Percentiles rank a stretch among this genome's conserved stretches.
These are phyloP conservation scores for Psephotus haematonotus DNA, from an alignment of 2,113 vertebrate genomes.

Conservation along the genomic window DNA sequence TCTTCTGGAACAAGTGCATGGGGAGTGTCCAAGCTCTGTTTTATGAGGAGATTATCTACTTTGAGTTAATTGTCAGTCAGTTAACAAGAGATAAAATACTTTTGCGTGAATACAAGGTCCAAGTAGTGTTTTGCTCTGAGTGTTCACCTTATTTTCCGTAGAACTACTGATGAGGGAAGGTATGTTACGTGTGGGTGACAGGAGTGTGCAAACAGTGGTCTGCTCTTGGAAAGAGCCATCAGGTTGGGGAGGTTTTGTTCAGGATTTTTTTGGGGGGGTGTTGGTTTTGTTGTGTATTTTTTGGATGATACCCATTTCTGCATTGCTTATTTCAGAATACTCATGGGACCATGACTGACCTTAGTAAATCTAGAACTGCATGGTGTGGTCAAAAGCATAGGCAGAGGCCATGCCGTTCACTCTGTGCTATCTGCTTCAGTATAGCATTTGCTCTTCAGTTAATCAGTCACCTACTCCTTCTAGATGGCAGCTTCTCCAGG, in stretches of 20 bases:
- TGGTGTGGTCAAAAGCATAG: neutral
- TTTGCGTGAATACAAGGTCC: neutral
- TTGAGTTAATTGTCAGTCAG: neutral
- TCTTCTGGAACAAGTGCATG: neutral
- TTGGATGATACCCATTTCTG: neutral
- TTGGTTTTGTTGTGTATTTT: neutral
- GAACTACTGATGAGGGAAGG: neutral
- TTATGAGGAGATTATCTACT: neutral
- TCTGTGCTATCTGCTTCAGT: neutral
- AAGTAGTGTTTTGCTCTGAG: neutral
- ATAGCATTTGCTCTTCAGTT: neutral
- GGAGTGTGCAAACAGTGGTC: neutral
- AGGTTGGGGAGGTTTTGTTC: neutral
- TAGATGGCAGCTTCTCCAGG: neutral
- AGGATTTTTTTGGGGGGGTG: rapidly evolving
- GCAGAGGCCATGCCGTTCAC: neutral
- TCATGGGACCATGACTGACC: rapidly evolving
- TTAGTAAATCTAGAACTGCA: neutral
- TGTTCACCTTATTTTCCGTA: neutral
- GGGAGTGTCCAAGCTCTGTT: neutral
- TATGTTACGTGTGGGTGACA: neutral
- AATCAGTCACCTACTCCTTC: neutral
- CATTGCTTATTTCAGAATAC: neutral
- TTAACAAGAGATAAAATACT: neutral
- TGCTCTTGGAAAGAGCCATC: neutral